Evolutionary conservation across 1,140 invertebrate genomes (phyloP).

Genomic region (Bactericera cockerelli): DNA sequence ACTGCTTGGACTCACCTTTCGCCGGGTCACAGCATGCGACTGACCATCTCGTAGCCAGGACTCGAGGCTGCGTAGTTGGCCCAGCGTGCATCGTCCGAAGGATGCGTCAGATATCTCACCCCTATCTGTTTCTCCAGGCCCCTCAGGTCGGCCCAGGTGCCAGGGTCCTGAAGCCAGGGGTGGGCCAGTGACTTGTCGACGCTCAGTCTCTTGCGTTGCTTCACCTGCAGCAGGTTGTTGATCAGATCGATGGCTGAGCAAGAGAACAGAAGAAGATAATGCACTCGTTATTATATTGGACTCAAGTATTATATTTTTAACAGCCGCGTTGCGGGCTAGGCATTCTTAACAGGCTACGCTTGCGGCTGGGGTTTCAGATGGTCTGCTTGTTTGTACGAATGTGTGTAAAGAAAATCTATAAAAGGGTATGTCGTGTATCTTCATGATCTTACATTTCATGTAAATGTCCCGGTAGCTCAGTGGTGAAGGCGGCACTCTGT

Average conservation of each 20-base stretch:
- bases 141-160: constrained; percentile 88
- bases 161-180: constrained; percentile 90
- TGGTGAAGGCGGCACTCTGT: no score
- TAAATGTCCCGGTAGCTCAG: no score
- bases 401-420: no score
- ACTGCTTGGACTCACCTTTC: no score
- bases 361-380: no score
- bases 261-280: constrained; percentile 21
- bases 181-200: constrained; percentile 93
- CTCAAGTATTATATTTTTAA: no score
- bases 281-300: no score
- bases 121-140: constrained; percentile 71
- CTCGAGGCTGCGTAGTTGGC: constrained; percentile 27
- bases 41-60: constrained; percentile 13
- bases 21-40: no score
- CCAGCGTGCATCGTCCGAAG: constrained; percentile 90
- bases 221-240: constrained; percentile 95
- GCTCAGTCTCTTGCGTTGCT: constrained; percentile 90
- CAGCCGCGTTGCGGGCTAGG: not conserved
- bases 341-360: no score
- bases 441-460: no score
- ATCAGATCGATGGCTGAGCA: constrained; percentile 90
- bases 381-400: no score
- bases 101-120: constrained; percentile 82
- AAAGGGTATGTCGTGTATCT: no score